Conservation (phyloP, 2,888 invertebrate genomes). For the Folsomia manolachei region DNA sequence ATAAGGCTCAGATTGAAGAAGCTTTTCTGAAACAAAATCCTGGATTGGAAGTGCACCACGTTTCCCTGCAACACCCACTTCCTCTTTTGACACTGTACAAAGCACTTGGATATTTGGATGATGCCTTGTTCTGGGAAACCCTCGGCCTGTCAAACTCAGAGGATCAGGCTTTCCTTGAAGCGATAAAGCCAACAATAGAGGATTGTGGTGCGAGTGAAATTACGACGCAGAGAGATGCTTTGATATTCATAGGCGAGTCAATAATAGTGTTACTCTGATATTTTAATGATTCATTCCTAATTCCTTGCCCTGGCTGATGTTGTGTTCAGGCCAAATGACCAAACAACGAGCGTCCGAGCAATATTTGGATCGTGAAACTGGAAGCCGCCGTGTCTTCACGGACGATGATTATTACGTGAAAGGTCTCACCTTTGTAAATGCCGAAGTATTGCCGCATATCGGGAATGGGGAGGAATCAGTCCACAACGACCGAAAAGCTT, state of each 20-base stretch:
- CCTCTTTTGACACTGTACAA: slow-evolving; percentile 50
- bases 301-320: too few species aligned
- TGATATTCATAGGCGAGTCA: slow-evolving; percentile 55
- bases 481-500: slow-evolving; percentile 63
- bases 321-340: too few species aligned
- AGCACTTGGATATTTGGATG: slow-evolving; percentile 63
- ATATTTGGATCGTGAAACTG: slow-evolving; percentile 63
- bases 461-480: slow-evolving; percentile 60
- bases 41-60: slow-evolving; percentile 56
- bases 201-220: slow-evolving; percentile 64
- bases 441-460: slow-evolving; percentile 64
- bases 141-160: slow-evolving; percentile 58
- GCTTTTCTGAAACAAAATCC: slow-evolving; percentile 8
- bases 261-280: too few species aligned
- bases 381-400: slow-evolving; percentile 63
- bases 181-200: slow-evolving; percentile 51
- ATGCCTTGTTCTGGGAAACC: slow-evolving; percentile 63
- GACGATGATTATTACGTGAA: slow-evolving; percentile 54
- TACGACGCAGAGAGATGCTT: slow-evolving; percentile 25
- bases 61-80: slow-evolving; percentile 49
- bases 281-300: background rate
- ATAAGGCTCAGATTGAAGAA: slow-evolving; percentile 6
- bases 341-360: too few species aligned
- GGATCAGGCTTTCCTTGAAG: slow-evolving; percentile 25
- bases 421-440: slow-evolving; percentile 56